A percentile compares a stretch with the other conserved stretches of the same genome.
Evolutionary conservation across 2,888 invertebrate species (phyloP).

Genomic region (Malachius bipustulatus): DNA sequence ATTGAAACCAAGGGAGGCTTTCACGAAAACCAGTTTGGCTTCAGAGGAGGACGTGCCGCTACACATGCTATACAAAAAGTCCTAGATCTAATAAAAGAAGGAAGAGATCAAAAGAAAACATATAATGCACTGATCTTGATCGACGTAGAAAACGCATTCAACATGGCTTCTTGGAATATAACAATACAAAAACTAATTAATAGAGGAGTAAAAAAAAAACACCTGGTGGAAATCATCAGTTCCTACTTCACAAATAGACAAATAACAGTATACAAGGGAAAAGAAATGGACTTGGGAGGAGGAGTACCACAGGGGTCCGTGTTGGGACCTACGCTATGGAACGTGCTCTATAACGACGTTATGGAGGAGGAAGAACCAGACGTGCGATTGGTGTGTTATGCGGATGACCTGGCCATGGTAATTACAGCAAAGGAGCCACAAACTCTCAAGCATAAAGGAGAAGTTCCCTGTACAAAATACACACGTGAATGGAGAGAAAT

Average conservation of each 20-base stretch:
- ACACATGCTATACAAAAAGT: not conserved
- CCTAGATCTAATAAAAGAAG: not conserved
- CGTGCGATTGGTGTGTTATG: slow-evolving; percentile 4
- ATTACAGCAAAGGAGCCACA: not conserved
- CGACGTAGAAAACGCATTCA: too few relatives aligned
- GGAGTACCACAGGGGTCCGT: slow-evolving; percentile 15
- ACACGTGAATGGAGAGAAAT: not conserved
- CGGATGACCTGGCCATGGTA: slow-evolving; percentile 9
- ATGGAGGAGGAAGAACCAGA: not conserved
- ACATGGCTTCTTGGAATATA: slow-evolving; percentile 6
- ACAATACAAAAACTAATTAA: slow-evolving; percentile 6
- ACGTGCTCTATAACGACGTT: slow-evolving; percentile 14
- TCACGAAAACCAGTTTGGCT: too few relatives aligned
- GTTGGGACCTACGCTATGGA: slow-evolving; percentile 12
- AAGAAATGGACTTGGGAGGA: not conserved
- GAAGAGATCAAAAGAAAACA: slow-evolving; percentile 3
- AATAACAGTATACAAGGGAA: slow-evolving; percentile 2
- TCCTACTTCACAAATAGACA: slow-evolving; percentile 5
- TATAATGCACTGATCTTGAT: too few relatives aligned
- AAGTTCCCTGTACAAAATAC: not conserved
- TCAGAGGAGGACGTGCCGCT: not conserved
- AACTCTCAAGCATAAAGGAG: not conserved
- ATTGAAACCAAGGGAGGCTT: slow-evolving; percentile 7
- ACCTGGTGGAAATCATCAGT: not conserved
- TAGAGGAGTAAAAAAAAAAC: not conserved